Percentiles rank a stretch among this genome's conserved stretches.
Conservation (phyloP, 2,113 vertebrate species). For the Oxygymnocypris stewartii region DNA sequence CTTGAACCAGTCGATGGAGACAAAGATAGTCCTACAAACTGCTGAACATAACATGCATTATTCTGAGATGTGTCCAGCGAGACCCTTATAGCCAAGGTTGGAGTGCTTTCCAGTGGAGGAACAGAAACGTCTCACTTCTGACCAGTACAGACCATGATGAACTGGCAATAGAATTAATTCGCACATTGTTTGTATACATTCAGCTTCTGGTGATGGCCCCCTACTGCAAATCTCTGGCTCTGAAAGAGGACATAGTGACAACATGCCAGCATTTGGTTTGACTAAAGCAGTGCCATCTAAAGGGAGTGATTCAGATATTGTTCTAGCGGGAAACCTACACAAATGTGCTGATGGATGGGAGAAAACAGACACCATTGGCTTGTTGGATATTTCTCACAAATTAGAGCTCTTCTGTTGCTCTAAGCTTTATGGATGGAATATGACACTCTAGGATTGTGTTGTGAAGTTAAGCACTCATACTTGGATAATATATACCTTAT, state of each 20-base stretch:
- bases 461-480: background rate
- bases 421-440: background rate
- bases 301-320: slow-evolving; percentile 52
- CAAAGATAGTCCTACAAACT: background rate
- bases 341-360: slow-evolving; percentile 51
- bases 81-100: background rate
- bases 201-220: slow-evolving; percentile 56
- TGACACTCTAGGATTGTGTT: background rate
- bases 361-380: slow-evolving; percentile 1
- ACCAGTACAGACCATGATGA: background rate
- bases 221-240: slow-evolving; percentile 59
- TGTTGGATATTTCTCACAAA: slow-evolving; percentile 1
- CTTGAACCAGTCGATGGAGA: background rate
- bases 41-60: background rate
- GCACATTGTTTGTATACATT: slow-evolving; percentile 6
- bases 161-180: background rate
- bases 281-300: slow-evolving; percentile 61
- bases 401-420: background rate
- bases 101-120: background rate
- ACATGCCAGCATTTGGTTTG: slow-evolving; percentile 62
- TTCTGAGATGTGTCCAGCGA: background rate
- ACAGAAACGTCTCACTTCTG: background rate
- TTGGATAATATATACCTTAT: background rate
- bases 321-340: slow-evolving; percentile 12
- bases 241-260: slow-evolving; percentile 59